Base-by-base conservation (phyloP, 2,113 vertebrate genomes). In the Vidua chalybeata region DNA sequence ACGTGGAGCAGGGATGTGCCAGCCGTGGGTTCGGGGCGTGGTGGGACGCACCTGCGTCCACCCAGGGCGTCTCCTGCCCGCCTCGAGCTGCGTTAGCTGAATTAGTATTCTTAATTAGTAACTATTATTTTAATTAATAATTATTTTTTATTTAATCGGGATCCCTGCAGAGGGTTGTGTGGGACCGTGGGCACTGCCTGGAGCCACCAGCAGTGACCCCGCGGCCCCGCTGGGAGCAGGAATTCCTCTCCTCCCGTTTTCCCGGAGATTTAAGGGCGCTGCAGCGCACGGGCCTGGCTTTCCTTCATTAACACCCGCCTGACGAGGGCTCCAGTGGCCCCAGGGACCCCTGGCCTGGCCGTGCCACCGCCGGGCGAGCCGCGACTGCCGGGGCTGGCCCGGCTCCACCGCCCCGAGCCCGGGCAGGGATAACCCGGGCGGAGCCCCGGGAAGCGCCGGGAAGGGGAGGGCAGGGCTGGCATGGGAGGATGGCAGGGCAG, bases 21-120 rank as follows among this genome's bases (percentile, higher is more conserved):
- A 13, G 8, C 3, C 1, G 0, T 23, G 85, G 11, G 6, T 10
- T 2, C 1, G 0, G 45, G 31, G n/a, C 0, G 2, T 0, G 63
- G 13, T 2, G 46, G 71, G 77, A 51, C 22, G 7, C 56, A 10
- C 3, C 0, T 1, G 11, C 21, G 1, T 8, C 1, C 1, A 12
- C 8, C 15, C 24, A 0, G 51, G 0, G 11, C 39, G 1, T 0
- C 59, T 45, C 8, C 43, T 2, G 21, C 19, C 33, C 1, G 12
- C 17, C 26, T 6, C 33, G 1, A 16, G 26, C 15, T 17, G 45
- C 5, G 0, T 4, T 0, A 2, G 12, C 63, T 10, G 3, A 11
- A 8, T 43, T n/a, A 6, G 14, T 0, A 2, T 6, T 35, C 8
- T 35, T 35, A 35, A 35, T 35, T 35, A 35, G 35, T 35, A 35